Conservation (phyloP, 2,888 invertebrate genomes). For the Melieria omissa region DNA sequence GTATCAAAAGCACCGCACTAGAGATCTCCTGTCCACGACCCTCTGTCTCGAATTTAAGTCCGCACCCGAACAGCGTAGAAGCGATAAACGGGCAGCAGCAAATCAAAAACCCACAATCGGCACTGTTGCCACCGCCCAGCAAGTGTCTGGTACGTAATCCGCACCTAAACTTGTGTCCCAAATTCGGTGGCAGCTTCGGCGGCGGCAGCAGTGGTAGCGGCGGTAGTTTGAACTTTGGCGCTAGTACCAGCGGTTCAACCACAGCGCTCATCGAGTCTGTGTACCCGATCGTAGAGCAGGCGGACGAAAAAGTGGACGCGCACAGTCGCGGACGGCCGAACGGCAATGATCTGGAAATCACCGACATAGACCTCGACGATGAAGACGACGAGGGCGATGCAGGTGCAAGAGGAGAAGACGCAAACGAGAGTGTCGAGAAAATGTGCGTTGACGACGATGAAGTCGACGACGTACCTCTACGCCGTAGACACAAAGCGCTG, state of each 20-base stretch:
- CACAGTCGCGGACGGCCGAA: conserved; percentile 46
- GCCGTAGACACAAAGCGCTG: conserved; percentile 51
- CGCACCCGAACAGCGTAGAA: conserved; percentile 84
- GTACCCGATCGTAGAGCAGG: conserved; percentile 88
- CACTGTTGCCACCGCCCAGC: conserved; percentile 76
- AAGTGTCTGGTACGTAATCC: conserved; percentile 77
- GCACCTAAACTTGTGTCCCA: conserved; percentile 76
- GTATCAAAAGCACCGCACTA: conserved; percentile 78
- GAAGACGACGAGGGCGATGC: conserved; percentile 20
- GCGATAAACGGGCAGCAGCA: conserved; percentile 74
- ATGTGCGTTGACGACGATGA: conserved; percentile 47
- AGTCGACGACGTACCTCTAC: conserved; percentile 52
- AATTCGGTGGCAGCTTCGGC: conserved; percentile 60
- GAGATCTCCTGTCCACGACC: conserved; percentile 78
- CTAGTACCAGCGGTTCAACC: conserved; percentile 57
- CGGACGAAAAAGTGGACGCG: conserved; percentile 74
- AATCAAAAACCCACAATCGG: conserved; percentile 74
- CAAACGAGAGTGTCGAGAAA: conserved; percentile 12
- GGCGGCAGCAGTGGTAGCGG: conserved; percentile 45
- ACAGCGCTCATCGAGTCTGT: conserved; percentile 61
- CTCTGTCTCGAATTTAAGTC: conserved; percentile 77
- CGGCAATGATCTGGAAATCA: conserved; percentile 45
- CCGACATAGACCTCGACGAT: conserved; percentile 72
- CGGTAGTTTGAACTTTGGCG: conserved; percentile 56
- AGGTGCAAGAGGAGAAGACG: conserved; percentile 45